These are phyloP conservation scores for Schizaphis graminum DNA, from an alignment of 2,888 invertebrate species.

Conservation along the genomic window DNA sequence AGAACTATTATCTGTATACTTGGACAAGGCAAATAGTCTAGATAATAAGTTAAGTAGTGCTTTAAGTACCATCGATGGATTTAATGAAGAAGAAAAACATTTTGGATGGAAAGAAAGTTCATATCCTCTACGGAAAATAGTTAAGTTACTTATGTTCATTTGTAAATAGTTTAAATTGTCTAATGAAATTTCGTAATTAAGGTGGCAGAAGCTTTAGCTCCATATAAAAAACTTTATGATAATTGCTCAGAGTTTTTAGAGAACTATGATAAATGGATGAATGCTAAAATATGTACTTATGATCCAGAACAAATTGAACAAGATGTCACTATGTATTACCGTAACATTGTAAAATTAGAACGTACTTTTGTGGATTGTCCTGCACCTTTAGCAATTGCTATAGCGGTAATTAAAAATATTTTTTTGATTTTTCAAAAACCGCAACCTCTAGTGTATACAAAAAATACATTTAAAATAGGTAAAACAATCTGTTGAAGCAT, in stretches of 20 bases:
- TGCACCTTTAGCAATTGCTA: conserved; percentile 80
- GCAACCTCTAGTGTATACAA: neutral
- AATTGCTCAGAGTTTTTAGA: conserved; percentile 88
- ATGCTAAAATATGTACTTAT: conserved; percentile 83
- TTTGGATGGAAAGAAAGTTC: conserved; percentile 90
- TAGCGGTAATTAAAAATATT: conserved; percentile 72
- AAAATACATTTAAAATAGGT: conserved; percentile 70
- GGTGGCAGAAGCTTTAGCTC: conserved; percentile 82
- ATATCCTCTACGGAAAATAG: conserved; percentile 80
- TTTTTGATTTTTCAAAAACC: conserved; percentile 20
- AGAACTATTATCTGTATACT: conserved; percentile 82
- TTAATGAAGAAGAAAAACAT: conserved; percentile 91
- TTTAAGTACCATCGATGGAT: conserved; percentile 84
- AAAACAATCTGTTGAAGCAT: conserved; percentile 84
- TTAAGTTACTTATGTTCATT: conserved; percentile 21
- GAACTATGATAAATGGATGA: conserved; percentile 89
- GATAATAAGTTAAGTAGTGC: conserved; percentile 82
- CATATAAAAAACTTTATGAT: conserved; percentile 90
- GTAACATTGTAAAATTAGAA: conserved; percentile 89
- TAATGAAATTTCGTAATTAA: conserved; percentile 67
- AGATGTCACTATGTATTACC: conserved; percentile 80
- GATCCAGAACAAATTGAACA: conserved; percentile 91
- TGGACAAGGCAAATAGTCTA: conserved; percentile 83
- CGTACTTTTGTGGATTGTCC: conserved; percentile 86
- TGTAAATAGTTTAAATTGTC: neutral